Evolutionary conservation across 2,113 vertebrate species (phyloP).

Genomic region (Mesoclemmys tuberculata): DNA sequence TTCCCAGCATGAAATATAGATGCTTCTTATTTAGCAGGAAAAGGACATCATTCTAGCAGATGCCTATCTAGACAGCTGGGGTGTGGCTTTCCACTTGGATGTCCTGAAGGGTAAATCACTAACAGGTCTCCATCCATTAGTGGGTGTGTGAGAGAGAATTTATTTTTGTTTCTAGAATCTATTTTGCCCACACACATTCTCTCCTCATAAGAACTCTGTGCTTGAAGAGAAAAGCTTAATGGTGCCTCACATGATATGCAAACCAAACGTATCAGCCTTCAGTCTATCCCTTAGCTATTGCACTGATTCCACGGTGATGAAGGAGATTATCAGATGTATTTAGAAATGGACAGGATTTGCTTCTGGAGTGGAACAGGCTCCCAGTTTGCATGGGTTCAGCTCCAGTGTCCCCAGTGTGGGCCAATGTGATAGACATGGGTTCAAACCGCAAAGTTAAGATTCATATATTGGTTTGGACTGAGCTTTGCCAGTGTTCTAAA

Average conservation of each 20-base stretch:
- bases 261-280: conserved; percentile 18
- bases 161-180: neutral
- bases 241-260: conserved; percentile 26
- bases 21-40: neutral
- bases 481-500: neutral
- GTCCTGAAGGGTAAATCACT: conserved; percentile 27
- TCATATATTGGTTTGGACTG: neutral
- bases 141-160: neutral
- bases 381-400: neutral
- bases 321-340: conserved; percentile 8
- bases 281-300: neutral
- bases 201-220: neutral
- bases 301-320: conserved; percentile 2
- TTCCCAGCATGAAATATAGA: neutral
- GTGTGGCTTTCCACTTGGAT: neutral
- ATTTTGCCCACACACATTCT: neutral
- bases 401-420: neutral
- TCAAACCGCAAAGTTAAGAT: neutral
- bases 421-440: neutral
- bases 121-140: conserved; percentile 7
- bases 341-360: neutral
- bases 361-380: neutral
- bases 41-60: neutral
- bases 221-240: neutral
- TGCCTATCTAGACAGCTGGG: conserved; percentile 5